A percentile compares a stretch with the other conserved stretches of the same genome.
Evolutionary conservation across 2,888 invertebrate genomes (phyloP).

Genomic region (Orthonevra nobilis): DNA sequence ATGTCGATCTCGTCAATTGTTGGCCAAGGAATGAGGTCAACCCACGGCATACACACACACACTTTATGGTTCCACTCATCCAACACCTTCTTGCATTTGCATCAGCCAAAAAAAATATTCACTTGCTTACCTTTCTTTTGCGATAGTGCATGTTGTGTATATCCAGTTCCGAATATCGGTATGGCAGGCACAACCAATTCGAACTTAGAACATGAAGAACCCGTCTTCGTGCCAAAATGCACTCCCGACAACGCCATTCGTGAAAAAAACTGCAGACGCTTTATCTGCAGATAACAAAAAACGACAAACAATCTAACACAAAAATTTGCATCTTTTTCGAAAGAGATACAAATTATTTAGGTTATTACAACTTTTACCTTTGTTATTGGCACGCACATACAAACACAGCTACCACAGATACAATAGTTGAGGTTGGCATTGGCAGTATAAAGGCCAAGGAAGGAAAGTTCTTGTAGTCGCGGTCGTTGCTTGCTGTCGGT

Average conservation of each 20-base stretch:
- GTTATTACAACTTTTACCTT: constrained; percentile 62
- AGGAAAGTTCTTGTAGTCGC: constrained; percentile 39
- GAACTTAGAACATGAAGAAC: neutral
- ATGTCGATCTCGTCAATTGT: neutral
- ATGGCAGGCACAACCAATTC: neutral
- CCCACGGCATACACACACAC: neutral
- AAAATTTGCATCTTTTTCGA: constrained; percentile 25
- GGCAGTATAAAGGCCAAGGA: constrained; percentile 40
- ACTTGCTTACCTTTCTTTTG: constrained; percentile 19
- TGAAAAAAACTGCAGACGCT: no score
- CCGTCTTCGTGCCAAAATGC: neutral
- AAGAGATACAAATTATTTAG: constrained; percentile 53
- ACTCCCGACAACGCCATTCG: no score
- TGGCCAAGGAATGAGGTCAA: neutral
- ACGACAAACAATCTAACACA: neutral
- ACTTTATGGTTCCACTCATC: no score
- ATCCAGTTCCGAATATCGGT: neutral
- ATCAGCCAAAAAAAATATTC: neutral
- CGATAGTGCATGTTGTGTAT: neutral
- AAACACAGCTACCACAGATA: neutral
- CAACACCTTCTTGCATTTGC: neutral
- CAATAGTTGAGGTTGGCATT: constrained; percentile 10
- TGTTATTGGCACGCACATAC: constrained; percentile 12
- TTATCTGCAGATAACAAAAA: neutral
- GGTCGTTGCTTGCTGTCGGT: constrained; percentile 33